Evolutionary conservation across 2,797 vertebrate species (phyloP), one percentile per base, ranked within the genome.

Genomic region (Hemibagrus guttatus): DNA sequence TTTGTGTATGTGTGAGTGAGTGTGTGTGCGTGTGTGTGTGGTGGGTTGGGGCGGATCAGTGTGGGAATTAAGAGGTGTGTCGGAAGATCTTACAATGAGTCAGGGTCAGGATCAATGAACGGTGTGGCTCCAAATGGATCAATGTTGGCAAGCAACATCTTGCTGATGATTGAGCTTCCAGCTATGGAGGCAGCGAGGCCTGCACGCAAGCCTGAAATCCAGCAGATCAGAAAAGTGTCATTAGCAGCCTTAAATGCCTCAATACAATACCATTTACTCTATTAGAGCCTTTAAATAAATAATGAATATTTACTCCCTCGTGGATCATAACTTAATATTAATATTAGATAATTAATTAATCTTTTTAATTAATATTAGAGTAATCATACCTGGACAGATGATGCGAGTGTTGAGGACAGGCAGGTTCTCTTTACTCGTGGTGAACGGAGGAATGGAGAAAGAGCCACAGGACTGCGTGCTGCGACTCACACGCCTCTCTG

Each of bases 141-240:
- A 6, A 97, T 98, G 92, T 99, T 99, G 86, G 98, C 98, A 89
- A 99, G 93, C 85, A 99, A 95, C 98, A 99, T 99, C 95, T 99
- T 99, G 93, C 98, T 99, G 92, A 99, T 99, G 92, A 99, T 99
- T 84, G 98, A 99, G 93, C 98, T 99, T 91, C 98, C 98, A 71
- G 98, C 98, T 85, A 99, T 99, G 19, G 98, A 99, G 90, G 98
- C 98, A 63, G 98, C 98, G 83, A 99, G 95, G 85, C 98, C 98
- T 68, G 98, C 98, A 90, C 97, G 95, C 92, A 99, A 94, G 91
- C 98, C 98, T 99, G 89, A n/a, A 82, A 28, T 85, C n/a, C 75
- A 56, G 49, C 28, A 80, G 46, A 85, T 14, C 26, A 78, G 19
- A 83, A 26, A 79, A 3, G 54, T 68, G 72, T 82, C 21, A 66